Percentiles rank a stretch among this genome's conserved stretches.
Conservation (phyloP, 2,113 vertebrate species). For the Psettodes erumei region DNA sequence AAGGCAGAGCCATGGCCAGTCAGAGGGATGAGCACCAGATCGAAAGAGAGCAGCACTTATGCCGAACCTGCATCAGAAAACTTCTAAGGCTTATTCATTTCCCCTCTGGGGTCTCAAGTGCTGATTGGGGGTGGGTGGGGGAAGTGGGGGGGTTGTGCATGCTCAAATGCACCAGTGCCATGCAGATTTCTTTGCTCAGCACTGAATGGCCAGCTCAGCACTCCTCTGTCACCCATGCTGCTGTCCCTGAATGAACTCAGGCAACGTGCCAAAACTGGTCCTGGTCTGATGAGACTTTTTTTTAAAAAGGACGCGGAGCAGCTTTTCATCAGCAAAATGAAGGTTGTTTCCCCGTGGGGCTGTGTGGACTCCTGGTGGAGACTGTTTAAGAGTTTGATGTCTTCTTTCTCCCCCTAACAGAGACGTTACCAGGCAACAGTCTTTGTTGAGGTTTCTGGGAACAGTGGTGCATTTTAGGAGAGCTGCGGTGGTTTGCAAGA, state of each 20-base stretch:
- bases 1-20: conserved; percentile 61
- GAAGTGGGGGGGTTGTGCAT: conserved; percentile 30
- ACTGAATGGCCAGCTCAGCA: conserved; percentile 43
- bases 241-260: conserved; percentile 46
- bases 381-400: conserved; percentile 28
- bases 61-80: conserved; percentile 42
- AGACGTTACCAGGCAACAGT: conserved; percentile 43
- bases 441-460: conserved; percentile 55
- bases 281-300: conserved; percentile 31
- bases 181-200: conserved; percentile 44
- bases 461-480: conserved; percentile 11
- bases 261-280: conserved; percentile 48
- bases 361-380: conserved; percentile 6
- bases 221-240: conserved; percentile 27
- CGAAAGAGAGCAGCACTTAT: conserved; percentile 13
- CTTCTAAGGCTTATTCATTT: conserved; percentile 51
- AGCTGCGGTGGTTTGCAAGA: background rate
- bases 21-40: conserved; percentile 4
- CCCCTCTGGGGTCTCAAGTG: conserved; percentile 21
- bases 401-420: conserved; percentile 7
- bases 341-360: conserved; percentile 24
- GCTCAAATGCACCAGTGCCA: conserved; percentile 27
- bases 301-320: conserved; percentile 20
- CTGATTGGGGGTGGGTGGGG: background rate
- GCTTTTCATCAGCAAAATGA: conserved; percentile 37